These are phyloP conservation scores for Drosophila koepferae DNA, from an alignment of 2,888 invertebrate species.

Conservation along the genomic window DNA sequence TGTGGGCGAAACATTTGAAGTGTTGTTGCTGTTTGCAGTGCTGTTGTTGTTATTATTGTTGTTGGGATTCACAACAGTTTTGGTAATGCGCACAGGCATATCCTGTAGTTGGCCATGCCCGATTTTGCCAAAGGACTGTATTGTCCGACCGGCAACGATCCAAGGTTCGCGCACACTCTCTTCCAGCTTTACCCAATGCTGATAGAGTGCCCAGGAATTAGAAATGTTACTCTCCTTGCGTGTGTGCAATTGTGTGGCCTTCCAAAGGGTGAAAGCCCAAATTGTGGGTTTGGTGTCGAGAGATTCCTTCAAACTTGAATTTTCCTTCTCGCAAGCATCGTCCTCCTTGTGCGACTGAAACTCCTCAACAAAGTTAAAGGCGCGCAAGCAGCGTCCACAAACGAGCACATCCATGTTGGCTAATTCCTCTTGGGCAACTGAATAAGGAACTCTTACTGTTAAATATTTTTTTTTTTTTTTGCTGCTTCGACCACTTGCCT, in stretches of 20 bases:
- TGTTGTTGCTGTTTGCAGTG: conserved; percentile 59
- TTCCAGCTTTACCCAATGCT: conserved; percentile 93
- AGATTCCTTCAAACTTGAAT: conserved; percentile 87
- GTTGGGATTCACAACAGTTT: conserved; percentile 84
- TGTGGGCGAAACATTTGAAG: conserved; percentile 61
- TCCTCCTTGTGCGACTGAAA: conserved; percentile 89
- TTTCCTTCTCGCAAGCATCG: conserved; percentile 80
- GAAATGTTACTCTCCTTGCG: conserved; percentile 85
- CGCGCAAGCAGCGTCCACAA: conserved; percentile 93
- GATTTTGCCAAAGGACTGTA: conserved; percentile 90
- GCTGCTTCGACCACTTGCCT: conserved; percentile 85
- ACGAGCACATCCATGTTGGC: conserved; percentile 91
- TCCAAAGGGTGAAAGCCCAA: conserved; percentile 94
- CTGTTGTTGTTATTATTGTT: conserved; percentile 61
- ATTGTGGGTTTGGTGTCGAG: conserved; percentile 93
- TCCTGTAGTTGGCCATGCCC: conserved; percentile 85
- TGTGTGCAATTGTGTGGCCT: conserved; percentile 87
- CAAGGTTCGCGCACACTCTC: conserved; percentile 90
- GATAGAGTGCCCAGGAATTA: conserved; percentile 92
- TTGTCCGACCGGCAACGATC: conserved; percentile 92
- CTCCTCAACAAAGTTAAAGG: conserved; percentile 92
- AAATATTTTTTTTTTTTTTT: conserved; percentile 11
- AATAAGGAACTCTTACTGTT: conserved; percentile 3
- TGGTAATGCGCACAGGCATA: conserved; percentile 85
- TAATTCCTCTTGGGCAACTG: conserved; percentile 92